Base-by-base conservation (phyloP, 2,113 vertebrate genomes). In the Noctilio leporinus region DNA sequence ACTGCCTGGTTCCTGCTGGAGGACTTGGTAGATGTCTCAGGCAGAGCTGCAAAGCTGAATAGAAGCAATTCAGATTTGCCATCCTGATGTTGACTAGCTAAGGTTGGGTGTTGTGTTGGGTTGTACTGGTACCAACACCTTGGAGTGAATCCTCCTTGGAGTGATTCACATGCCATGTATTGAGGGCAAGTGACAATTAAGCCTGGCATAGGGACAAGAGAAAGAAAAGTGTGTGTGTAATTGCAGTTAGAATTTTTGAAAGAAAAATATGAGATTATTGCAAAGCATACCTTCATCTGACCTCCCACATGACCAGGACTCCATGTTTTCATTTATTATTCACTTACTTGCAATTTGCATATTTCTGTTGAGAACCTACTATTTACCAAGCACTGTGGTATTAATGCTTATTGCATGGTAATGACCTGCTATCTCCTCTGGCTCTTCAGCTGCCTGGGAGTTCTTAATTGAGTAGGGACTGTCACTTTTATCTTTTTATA, bases 81-180 rank as follows among this genome's bases (percentile, higher is more conserved):
- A 35, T 59, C 6, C 8, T 77, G 45, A 33, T 49, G 33, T 73
- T 51, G 35, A 93, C 6, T 10, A 81, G 45, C 47, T 11, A 22
- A 11, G 17, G 3, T 1, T 45, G 51, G 16, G 45, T 19, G 14
- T 33, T 45, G 28, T 26, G 16, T 10, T 64, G 59, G 35, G 7
- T 20, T 43, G 30, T 24, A 10, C 4, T 15, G 62, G 24, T 10
- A 30, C 3, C 1, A 15, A 45, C 49, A 51, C 0, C 0, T n/a
- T 4, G 43, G 59, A 82, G 45, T 55, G 2, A 5, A 14, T 2
- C 8, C 77, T 70, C 15, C 19, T 89, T 14, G 5, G 16, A n/a
- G 35, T 10, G 4, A 64, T 20, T 33, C 12, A 11, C 38, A 75
- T 14, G 22, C 51, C 26, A 30, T n/a, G 8, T 62, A 5, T 53